Evolutionary conservation across 2,888 invertebrate species (phyloP), one percentile per base, ranked within the genome.

Genomic region (Erpobdella octoculata): DNA sequence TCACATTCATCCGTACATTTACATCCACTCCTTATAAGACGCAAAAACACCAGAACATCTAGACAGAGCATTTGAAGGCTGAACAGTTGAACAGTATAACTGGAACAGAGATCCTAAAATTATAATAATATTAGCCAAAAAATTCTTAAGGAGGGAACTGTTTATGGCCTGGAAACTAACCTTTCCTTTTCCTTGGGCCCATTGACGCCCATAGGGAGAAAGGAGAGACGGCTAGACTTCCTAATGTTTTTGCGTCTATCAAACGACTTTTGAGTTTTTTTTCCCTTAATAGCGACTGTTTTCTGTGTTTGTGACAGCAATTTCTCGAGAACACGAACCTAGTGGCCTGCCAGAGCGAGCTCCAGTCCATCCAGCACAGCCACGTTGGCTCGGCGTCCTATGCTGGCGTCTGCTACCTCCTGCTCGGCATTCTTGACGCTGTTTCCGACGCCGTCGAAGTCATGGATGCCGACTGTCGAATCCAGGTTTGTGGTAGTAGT

Each of bases 371-470:
- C 78, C 89, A 91, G 76, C 87, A 89, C 76, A 88, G 89, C 76
- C 91, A 92, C 77, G 88, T 92, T 59, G 84, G 89, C 72, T 87
- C 89, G 65, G 88, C 89, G 76, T 18, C 77, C n/a, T 90, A 91
- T 80, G 87, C 92, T 74, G 88, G 89, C 61, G 90, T 92, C 0
- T 88, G 89, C 28, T 88, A 90, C 78, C 90, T 92, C 5, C 87
- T 94, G 25, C 89, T 91, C 76, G 88, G 90, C 33, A 92, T 93
- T n/a, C 86, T 91, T 70, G 92, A 93, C 83, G 88, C 90, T 80
- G 90, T 90, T 66, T 87, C 89, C 73, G 93, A 94, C 83, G 88
- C 92, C 77, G 88, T 94, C 25, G 89, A 93, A 77, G 88, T 95
- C 88, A 92, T 93, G 28, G 91, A 92, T 82, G 89, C 90, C 79